Conservation (phyloP, 2,113 vertebrate species). For the Xiphias gladius region DNA sequence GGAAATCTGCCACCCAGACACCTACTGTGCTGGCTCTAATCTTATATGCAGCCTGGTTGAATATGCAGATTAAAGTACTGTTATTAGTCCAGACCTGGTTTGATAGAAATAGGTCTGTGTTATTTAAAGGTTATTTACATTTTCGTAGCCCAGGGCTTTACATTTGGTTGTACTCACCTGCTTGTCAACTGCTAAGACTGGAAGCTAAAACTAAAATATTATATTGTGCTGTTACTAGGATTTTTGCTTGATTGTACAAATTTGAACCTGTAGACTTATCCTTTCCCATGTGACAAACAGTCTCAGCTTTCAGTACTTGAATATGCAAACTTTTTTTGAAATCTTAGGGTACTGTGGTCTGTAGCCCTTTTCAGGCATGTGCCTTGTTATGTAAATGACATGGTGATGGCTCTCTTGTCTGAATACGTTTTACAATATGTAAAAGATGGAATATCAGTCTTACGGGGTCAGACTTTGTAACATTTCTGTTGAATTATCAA, state of each 20-base stretch:
- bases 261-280: neutral
- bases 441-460: too few species aligned
- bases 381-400: too few species aligned
- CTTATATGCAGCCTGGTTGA: constrained; percentile 37
- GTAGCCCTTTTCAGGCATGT: neutral
- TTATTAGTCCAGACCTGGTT: constrained; percentile 25
- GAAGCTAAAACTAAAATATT: neutral
- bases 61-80: constrained; percentile 22
- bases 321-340: too few species aligned
- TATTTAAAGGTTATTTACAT: constrained; percentile 22
- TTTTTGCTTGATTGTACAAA: neutral
- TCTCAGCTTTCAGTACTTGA: neutral
- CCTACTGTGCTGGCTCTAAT: constrained; percentile 50
- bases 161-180: neutral
- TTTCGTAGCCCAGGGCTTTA: neutral
- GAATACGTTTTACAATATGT: too few species aligned
- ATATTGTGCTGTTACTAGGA: neutral
- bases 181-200: neutral
- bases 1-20: constrained; percentile 20
- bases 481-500: too few species aligned
- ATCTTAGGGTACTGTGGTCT: too few species aligned
- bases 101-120: neutral
- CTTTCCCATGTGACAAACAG: neutral
- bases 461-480: too few species aligned
- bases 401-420: too few species aligned